phyloP scores from a whole-genome alignment of 2,888 invertebrate species.

The Limnephilus rhombicus region DNA sequence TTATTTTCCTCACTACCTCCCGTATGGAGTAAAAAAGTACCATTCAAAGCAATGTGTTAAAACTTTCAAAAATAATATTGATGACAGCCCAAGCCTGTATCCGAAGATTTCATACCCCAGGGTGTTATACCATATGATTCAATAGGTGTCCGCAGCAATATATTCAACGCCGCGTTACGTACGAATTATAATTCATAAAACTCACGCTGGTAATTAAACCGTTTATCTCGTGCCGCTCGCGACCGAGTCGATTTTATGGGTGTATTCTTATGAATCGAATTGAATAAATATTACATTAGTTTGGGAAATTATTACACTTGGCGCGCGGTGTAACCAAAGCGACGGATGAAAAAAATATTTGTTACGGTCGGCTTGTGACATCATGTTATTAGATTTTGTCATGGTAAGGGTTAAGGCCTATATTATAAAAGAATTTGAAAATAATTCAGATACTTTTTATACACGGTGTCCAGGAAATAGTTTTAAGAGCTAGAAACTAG shows the following conservation, averaged over 20 bases:
- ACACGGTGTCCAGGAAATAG: too few relatives aligned
- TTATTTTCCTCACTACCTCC: too few relatives aligned
- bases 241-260: neutral
- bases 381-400: neutral
- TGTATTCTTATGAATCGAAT: constrained; percentile 27
- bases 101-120: neutral
- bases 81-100: neutral
- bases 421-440: neutral
- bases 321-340: neutral
- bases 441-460: neutral
- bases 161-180: neutral
- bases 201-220: neutral
- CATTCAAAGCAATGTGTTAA: neutral
- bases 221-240: neutral
- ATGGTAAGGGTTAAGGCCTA: neutral
- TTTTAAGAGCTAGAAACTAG: too few relatives aligned
- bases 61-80: neutral
- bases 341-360: neutral
- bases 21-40: too few relatives aligned
- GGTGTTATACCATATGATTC: neutral
- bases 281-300: constrained; percentile 39
- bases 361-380: neutral
- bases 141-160: neutral
- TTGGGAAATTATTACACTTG: neutral
- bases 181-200: neutral